Conservation (phyloP, 2,797 vertebrate genomes). For the Lagocephalus sceleratus region DNA sequence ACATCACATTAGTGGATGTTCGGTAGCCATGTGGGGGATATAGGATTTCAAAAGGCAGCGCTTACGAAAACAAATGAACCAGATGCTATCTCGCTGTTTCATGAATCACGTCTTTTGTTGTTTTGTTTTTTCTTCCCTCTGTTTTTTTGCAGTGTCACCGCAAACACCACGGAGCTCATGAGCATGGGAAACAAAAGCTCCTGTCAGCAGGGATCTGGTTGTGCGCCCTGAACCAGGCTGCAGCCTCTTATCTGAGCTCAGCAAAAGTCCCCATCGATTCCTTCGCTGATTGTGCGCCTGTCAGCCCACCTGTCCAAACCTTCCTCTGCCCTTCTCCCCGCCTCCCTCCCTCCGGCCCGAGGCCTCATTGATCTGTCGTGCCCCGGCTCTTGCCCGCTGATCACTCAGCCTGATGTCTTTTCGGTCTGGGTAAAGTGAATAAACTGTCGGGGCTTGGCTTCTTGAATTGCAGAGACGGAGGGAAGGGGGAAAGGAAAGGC, state of each 20-base stretch:
- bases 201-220: constrained; percentile 50
- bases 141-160: constrained; percentile 22
- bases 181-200: constrained; percentile 55
- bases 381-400: constrained; percentile 59
- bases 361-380: constrained; percentile 60
- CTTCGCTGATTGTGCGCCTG: constrained; percentile 59
- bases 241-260: constrained; percentile 67
- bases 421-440: constrained; percentile 69
- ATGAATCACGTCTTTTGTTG: constrained; percentile 12
- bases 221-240: constrained; percentile 41
- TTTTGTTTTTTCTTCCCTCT: constrained; percentile 4
- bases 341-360: constrained; percentile 30
- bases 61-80: constrained; percentile 29
- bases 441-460: constrained; percentile 51
- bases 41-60: constrained; percentile 12
- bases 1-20: constrained; percentile 30
- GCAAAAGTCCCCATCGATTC: constrained; percentile 68
- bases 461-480: neutral
- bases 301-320: constrained; percentile 53
- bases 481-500: constrained; percentile 16
- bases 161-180: constrained; percentile 30
- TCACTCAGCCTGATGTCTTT: constrained; percentile 68
- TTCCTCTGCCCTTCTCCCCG: constrained; percentile 18
- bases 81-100: constrained; percentile 32
- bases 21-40: constrained; percentile 10